Conservation (phyloP, 1,140 invertebrate genomes). For the Drosophila grimshawi region DNA sequence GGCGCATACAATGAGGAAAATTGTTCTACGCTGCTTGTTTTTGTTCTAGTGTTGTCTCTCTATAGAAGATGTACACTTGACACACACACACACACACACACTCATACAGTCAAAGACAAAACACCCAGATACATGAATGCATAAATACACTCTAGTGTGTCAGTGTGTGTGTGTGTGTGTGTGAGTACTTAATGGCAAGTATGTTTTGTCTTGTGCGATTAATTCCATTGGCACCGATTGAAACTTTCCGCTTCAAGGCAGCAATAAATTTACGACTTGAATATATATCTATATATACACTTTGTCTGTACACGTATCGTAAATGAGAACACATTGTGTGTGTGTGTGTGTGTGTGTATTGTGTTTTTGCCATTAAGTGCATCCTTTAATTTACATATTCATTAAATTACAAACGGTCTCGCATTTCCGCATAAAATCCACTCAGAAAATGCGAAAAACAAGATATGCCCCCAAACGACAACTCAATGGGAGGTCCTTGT, state of each 20-base stretch:
- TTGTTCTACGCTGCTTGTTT: slow-evolving; percentile 18
- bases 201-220: slow-evolving; percentile 65
- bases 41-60: slow-evolving; percentile 39
- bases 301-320: slow-evolving; percentile 33
- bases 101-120: slow-evolving; percentile 12
- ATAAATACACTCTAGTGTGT: slow-evolving; percentile 6
- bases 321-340: slow-evolving; percentile 34
- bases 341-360: slow-evolving; percentile 23
- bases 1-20: slow-evolving; percentile 11
- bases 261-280: slow-evolving; percentile 75
- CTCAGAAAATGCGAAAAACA: slow-evolving; percentile 46
- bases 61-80: slow-evolving; percentile 38
- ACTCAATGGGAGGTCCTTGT: slow-evolving; percentile 1
- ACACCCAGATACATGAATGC: slow-evolving; percentile 40
- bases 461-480: background rate
- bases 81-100: slow-evolving; percentile 39
- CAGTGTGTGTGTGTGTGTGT: background rate
- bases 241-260: slow-evolving; percentile 76
- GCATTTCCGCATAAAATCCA: slow-evolving; percentile 58
- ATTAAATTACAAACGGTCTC: slow-evolving; percentile 74
- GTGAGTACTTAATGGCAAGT: slow-evolving; percentile 45
- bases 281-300: slow-evolving; percentile 20
- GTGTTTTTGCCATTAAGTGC: slow-evolving; percentile 63
- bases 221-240: slow-evolving; percentile 82
- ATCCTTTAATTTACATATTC: slow-evolving; percentile 80